phyloP scores from a whole-genome alignment of 30 jellyfish, hydroid and myxozoan species.

The Rhopilema esculentum region DNA sequence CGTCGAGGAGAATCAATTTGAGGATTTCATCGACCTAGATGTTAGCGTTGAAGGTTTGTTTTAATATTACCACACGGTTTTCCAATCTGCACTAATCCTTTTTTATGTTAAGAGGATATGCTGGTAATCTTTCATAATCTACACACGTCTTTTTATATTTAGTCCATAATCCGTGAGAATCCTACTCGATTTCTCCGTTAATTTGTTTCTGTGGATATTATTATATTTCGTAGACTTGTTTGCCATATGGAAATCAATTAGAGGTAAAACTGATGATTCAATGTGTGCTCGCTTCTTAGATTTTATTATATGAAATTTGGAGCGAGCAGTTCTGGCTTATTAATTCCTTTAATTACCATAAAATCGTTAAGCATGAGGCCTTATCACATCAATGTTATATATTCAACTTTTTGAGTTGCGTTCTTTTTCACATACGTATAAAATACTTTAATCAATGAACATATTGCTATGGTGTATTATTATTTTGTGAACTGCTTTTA shows the following conservation, averaged over 20 bases:
- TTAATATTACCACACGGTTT: not conserved
- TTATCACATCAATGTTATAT: no score
- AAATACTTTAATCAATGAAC: no score
- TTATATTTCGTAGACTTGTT: no score
- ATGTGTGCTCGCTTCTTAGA: not conserved
- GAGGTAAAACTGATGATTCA: not conserved
- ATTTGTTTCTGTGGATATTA: no score
- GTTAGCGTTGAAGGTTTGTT: slow-evolving; percentile 85
- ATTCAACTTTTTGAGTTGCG: no score
- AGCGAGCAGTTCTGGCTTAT: no score
- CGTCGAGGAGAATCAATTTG: slow-evolving; percentile 87
- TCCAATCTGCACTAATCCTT: not conserved
- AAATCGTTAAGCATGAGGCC: no score
- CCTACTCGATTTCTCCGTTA: not conserved
- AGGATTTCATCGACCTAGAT: slow-evolving; percentile 93
- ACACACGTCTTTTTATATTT: not conserved
- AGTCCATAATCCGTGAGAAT: not conserved
- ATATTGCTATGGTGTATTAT: no score
- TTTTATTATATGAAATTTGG: no score
- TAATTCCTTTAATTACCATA: no score
- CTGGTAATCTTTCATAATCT: not conserved
- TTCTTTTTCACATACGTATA: no score
- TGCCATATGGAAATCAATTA: not conserved
- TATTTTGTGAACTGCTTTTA: no score
- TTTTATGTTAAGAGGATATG: not conserved